Evolutionary conservation across 2,888 invertebrate species (phyloP), one percentile per base, ranked within the genome.

Genomic region (Drosophila mimetica): DNA sequence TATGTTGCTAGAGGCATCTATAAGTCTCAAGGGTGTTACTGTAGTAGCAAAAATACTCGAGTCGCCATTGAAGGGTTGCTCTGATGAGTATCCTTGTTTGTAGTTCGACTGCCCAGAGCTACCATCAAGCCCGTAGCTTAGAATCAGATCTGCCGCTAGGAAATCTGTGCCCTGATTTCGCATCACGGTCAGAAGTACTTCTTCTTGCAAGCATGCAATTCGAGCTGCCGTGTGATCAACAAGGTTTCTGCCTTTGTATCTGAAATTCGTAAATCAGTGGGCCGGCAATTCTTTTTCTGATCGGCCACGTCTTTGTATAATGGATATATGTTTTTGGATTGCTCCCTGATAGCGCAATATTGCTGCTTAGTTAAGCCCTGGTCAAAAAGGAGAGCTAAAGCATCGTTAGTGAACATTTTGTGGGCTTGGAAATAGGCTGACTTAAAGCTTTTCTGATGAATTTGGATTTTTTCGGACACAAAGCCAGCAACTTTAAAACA

Each of bases 121-220:
- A 1, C 25, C 44, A 44, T 44, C 44, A 44, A 44, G 14, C n/a
- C 44, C 44, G 25, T 44, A 25, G 13, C 25, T 28, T 25, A 44
- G 25, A 9, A 44, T 44, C 2, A 44, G 14, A n/a, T 44, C 44
- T 4, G 44, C 44, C 4, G 20, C 4, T 5, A 25, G 9, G 8
- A 59, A 18, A 18, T 16, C 18, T 1, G 39, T 39, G 18, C 11
- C 39, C 3, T 39, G 39, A 9, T 39, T 5, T 18, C 11, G 2
- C 11, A 18, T 18, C 2, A 11, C 11, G 11, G 11, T 39, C 2
- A 18, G 7, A 39, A 18, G 9, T 3, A 37, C 37, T 3, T 37
- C 37, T 5, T 16, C 16, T 37, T 37, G 16, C 16, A 37, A 16
- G 8, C 9, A 16, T 8, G 16, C 16, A 16, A 37, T 16, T 9